A percentile compares a stretch with the other conserved stretches of the same genome.
Evolutionary conservation across 2,113 vertebrate species (phyloP).

Genomic region (Arizona elegans): DNA sequence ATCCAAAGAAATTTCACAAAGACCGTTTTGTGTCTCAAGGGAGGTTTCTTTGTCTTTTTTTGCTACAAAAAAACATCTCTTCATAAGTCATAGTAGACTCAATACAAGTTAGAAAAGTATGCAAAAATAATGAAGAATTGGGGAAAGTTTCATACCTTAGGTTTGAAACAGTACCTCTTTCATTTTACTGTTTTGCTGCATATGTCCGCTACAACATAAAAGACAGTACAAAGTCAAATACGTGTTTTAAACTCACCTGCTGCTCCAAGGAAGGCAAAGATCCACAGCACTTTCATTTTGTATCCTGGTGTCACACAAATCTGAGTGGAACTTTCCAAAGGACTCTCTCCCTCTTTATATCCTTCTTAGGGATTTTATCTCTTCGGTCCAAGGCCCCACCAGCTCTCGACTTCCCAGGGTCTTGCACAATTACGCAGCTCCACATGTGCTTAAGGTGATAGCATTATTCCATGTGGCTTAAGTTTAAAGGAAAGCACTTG

Average conservation of each 20-base stretch:
- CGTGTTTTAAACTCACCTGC: constrained; percentile 63
- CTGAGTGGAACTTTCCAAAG: not conserved
- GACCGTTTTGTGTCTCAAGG: not conserved
- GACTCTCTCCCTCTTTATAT: constrained; percentile 1
- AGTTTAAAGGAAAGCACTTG: not conserved
- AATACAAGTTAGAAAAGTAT: not conserved
- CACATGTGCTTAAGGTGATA: not conserved
- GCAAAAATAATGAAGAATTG: not conserved
- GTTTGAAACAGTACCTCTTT: not conserved
- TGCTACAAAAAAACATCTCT: not conserved
- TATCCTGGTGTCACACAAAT: not conserved
- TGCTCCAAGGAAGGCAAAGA: constrained; percentile 68
- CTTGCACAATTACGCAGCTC: constrained; percentile 1
- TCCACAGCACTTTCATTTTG: constrained; percentile 72
- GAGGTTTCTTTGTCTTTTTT: not conserved
- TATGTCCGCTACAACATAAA: not conserved
- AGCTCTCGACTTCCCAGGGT: constrained; percentile 13
- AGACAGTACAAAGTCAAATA: not conserved
- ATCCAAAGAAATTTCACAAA: not conserved
- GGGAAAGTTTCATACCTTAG: not conserved
- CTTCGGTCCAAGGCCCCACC: not conserved
- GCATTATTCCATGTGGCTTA: not conserved
- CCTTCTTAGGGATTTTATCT: not conserved
- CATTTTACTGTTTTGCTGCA: not conserved
- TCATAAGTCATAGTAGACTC: not conserved